A percentile compares a stretch with the other conserved stretches of the same genome.
phyloP scores from a whole-genome alignment of 2,797 vertebrate species.

The Falco concolor region DNA sequence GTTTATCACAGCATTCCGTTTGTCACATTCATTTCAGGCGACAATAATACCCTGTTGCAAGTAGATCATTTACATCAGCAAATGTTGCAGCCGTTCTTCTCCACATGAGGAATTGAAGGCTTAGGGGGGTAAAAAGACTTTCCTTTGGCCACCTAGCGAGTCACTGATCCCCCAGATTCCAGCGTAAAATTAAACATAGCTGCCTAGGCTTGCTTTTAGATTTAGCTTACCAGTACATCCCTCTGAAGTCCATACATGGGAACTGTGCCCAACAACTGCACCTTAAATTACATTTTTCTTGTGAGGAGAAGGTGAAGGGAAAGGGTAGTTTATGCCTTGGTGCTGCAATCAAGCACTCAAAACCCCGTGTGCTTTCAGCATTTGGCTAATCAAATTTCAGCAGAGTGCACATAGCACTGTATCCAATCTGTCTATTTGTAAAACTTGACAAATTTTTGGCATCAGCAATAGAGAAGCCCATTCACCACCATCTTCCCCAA shows the following conservation, averaged over 20 bases:
- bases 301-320: accelerated
- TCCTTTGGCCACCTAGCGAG: not conserved
- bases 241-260: not conserved
- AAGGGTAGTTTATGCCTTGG: not conserved
- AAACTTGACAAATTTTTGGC: not conserved
- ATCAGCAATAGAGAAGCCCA: not conserved
- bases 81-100: slow-evolving; percentile 12
- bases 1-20: slow-evolving; percentile 36
- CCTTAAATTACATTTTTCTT: not conserved
- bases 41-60: not conserved
- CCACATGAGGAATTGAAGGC: not conserved
- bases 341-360: not conserved
- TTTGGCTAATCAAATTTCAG: not conserved
- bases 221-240: not conserved
- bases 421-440: not conserved
- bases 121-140: not conserved
- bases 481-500: not conserved
- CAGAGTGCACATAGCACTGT: not conserved
- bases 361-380: not conserved
- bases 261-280: not conserved
- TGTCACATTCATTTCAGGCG: slow-evolving; percentile 9
- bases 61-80: not conserved
- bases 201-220: not conserved
- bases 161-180: not conserved
- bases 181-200: not conserved